These are phyloP conservation scores for Lytechinus variegatus DNA, from an alignment of 35 echinoderm and acorn worm species.

Conservation along the genomic window DNA sequence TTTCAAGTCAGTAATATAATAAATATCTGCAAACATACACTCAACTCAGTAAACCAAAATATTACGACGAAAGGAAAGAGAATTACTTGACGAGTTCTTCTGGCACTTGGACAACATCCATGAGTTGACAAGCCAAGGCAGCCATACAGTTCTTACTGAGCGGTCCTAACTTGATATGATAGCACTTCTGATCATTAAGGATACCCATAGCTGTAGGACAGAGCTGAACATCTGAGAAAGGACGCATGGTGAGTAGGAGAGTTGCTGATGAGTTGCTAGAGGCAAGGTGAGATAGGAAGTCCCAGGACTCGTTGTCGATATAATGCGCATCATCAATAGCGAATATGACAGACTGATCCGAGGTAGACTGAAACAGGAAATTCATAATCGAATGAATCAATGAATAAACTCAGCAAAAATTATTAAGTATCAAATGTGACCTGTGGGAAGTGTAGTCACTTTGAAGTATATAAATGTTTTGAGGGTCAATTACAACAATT, in stretches of 20 bases:
- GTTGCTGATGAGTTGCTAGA: slow-evolving; percentile 76
- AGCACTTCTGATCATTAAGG: slow-evolving; percentile 54
- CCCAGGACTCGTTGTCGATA: slow-evolving; percentile 93
- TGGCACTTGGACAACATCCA: slow-evolving; percentile 83
- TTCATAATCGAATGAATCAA: not conserved
- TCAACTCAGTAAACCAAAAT: not conserved
- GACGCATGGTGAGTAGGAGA: slow-evolving; percentile 77
- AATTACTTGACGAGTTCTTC: slow-evolving; percentile 83
- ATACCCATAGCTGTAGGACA: slow-evolving; percentile 68
- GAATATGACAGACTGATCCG: slow-evolving; percentile 74
- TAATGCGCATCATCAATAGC: slow-evolving; percentile 93
- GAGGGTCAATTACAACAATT: no score
- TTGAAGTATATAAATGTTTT: no score
- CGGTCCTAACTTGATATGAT: slow-evolving; percentile 78
- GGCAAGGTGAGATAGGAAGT: slow-evolving; percentile 83
- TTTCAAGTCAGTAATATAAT: no score
- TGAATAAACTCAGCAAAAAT: no score
- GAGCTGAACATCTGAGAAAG: slow-evolving; percentile 58
- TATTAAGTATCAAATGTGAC: no score
- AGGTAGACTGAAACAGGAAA: slow-evolving; percentile 63
- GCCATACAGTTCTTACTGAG: slow-evolving; percentile 74
- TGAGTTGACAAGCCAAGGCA: slow-evolving; percentile 87
- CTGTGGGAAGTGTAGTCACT: no score
- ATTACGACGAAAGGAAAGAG: not conserved
- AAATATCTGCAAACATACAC: not conserved